Conservation (phyloP, 2,888 invertebrate genomes). For the Idaea dimidiata region DNA sequence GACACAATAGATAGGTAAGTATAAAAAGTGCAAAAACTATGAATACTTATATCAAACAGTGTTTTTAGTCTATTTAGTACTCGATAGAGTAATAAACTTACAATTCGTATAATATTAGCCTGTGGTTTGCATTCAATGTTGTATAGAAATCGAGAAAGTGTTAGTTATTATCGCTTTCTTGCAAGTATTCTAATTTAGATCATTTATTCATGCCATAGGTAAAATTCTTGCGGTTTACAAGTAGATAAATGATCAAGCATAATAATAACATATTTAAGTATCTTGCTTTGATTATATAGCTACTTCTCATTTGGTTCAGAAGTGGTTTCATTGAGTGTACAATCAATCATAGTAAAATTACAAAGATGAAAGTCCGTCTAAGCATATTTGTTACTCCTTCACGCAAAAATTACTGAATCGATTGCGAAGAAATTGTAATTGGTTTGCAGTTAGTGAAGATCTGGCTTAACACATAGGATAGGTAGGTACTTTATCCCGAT, state of each 20-base stretch:
- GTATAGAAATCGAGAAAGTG: conserved; percentile 30
- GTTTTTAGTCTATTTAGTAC: no score
- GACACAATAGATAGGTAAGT: neutral
- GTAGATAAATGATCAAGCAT: neutral
- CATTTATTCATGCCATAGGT: conserved; percentile 20
- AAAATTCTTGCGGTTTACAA: conserved; percentile 15
- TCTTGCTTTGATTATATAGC: neutral
- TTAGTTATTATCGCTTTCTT: conserved; percentile 29
- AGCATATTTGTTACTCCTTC: no score
- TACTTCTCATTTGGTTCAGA: neutral
- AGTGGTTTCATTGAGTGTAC: conserved; percentile 2
- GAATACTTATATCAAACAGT: neutral
- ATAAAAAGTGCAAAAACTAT: neutral
- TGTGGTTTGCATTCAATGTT: conserved; percentile 30
- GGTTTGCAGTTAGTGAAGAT: no score
- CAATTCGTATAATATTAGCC: conserved; percentile 14
- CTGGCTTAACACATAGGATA: no score
- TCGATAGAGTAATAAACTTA: conserved; percentile 1
- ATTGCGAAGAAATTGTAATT: no score
- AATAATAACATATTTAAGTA: neutral
- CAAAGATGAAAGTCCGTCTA: no score
- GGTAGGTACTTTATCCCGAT: no score
- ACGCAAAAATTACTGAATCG: no score
- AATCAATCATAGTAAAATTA: neutral
- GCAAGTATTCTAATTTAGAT: conserved; percentile 21